Conservation (phyloP, 1,140 invertebrate genomes). For the Drosophila funebris region DNA sequence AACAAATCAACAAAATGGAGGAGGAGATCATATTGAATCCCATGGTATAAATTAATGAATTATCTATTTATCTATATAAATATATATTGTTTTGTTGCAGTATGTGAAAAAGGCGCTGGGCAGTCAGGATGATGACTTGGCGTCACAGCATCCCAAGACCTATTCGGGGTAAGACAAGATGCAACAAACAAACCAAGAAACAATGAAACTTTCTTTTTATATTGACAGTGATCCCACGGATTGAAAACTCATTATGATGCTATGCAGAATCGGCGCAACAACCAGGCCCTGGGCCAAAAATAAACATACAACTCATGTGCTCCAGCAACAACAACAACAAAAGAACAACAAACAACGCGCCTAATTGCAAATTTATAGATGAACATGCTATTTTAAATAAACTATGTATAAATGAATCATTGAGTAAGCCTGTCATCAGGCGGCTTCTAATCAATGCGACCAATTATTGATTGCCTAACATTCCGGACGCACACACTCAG, state of each 20-base stretch:
- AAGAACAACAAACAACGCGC: constrained; percentile 44
- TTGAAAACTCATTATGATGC: constrained; percentile 52
- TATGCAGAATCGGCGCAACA: constrained; percentile 14
- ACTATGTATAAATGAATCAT: constrained; percentile 72
- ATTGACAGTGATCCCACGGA: constrained; percentile 75
- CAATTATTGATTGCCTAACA: constrained; percentile 42
- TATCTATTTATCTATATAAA: no score
- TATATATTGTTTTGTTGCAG: constrained; percentile 78
- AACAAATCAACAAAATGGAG: constrained; percentile 95
- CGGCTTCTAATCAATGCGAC: constrained; percentile 19
- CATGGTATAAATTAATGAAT: constrained; percentile 85
- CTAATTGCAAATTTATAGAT: constrained; percentile 63
- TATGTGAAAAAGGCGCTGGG: constrained; percentile 90
- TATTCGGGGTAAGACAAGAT: constrained; percentile 67
- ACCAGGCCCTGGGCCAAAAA: background rate
- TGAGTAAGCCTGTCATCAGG: background rate
- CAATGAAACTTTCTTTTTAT: background rate
- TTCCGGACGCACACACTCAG: constrained; percentile 17
- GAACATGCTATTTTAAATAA: constrained; percentile 77
- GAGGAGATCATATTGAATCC: constrained; percentile 96
- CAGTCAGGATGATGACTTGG: constrained; percentile 88
- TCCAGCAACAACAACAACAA: constrained; percentile 20
- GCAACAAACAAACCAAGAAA: background rate
- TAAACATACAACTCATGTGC: constrained; percentile 40
- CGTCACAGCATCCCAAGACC: constrained; percentile 85